A percentile compares a stretch with the other conserved stretches of the same genome.
phyloP scores from a whole-genome alignment of 2,797 vertebrate genomes.

The Spatula versicolor region DNA sequence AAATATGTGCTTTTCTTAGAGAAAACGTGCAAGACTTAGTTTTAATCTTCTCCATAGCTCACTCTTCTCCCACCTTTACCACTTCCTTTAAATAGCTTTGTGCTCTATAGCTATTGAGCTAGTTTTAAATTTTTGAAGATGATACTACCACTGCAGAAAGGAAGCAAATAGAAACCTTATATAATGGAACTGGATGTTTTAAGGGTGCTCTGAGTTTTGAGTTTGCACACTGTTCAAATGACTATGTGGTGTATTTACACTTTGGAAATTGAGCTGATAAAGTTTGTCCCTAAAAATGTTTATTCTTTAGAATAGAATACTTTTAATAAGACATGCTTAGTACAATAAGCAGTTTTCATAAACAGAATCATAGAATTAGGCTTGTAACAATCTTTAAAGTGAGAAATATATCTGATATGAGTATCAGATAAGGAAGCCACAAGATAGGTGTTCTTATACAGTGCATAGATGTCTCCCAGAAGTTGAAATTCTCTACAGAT shows the following conservation, averaged over 20 bases:
- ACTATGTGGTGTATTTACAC: neutral
- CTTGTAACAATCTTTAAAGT: neutral
- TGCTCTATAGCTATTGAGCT: neutral
- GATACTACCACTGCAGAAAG: neutral
- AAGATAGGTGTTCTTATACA: neutral
- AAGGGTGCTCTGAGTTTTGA: neutral
- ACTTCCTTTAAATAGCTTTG: neutral
- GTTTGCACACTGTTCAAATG: neutral
- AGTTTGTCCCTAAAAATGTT: neutral
- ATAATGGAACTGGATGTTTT: neutral
- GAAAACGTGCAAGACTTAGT: neutral
- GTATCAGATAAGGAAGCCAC: neutral
- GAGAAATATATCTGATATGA: neutral
- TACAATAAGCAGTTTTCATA: neutral
- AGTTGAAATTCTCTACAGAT: neutral
- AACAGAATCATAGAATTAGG: neutral
- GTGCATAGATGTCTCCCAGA: neutral
- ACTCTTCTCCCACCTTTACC: neutral
- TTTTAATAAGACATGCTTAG: neutral
- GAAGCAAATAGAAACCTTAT: slow-evolving; percentile 12
- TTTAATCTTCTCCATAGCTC: neutral
- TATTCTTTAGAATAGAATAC: neutral
- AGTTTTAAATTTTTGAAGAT: neutral
- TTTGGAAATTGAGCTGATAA: neutral
- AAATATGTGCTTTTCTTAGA: neutral